These are phyloP conservation scores for Microctenopoma steveboyesi DNA, from an alignment of 2,797 vertebrate species.

Conservation along the genomic window DNA sequence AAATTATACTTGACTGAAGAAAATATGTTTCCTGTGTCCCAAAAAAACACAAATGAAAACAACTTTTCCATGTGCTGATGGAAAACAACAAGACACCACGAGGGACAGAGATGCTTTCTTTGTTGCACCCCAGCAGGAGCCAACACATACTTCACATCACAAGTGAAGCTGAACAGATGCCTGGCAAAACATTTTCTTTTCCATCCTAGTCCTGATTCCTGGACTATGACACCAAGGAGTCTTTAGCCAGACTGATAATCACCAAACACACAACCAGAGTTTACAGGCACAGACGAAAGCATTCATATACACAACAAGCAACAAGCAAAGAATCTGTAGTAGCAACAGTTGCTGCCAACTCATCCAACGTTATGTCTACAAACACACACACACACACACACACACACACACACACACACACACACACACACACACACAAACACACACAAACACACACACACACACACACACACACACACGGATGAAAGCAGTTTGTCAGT, in stretches of 20 bases:
- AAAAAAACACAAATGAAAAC: neutral
- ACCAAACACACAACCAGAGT: constrained; percentile 29
- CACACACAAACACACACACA: neutral
- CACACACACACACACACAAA: neutral
- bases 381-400: neutral
- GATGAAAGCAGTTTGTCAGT: constrained; percentile 18
- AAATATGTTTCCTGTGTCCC: neutral
- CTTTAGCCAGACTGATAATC: constrained; percentile 50
- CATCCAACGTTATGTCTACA: neutral
- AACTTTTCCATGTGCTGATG: constrained; percentile 12
- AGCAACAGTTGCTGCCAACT: constrained; percentile 11
- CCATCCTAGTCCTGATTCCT: constrained; percentile 56
- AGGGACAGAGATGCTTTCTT: constrained; percentile 30
- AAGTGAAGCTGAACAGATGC: constrained; percentile 76
- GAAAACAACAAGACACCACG: constrained; percentile 25
- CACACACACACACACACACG: neutral
- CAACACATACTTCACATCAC: constrained; percentile 49
- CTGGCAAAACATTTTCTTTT: constrained; percentile 59
- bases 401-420: neutral
- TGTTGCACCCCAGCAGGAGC: constrained; percentile 22
- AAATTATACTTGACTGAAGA: neutral
- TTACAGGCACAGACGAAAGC: constrained; percentile 7
- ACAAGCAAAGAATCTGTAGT: constrained; percentile 5
- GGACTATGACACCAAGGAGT: constrained; percentile 53
- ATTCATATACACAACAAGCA: constrained; percentile 5